phyloP scores from a whole-genome alignment of 2,888 invertebrate species.

The Microctonus hyperodae region DNA sequence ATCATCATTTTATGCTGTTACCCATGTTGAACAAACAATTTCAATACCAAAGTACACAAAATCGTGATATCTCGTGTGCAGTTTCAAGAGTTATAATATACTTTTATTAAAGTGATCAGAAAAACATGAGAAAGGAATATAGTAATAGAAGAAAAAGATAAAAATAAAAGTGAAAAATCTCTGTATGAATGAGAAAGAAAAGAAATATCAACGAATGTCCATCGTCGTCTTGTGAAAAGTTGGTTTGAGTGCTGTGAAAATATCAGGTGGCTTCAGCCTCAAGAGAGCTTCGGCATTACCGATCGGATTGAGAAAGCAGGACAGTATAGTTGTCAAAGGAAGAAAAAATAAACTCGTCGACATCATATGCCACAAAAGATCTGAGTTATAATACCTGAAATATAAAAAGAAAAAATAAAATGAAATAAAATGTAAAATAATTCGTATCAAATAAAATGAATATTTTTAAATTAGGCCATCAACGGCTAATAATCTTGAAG shows the following conservation, averaged over 20 bases:
- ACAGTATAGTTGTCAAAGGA: constrained; percentile 24
- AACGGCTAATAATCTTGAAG: neutral
- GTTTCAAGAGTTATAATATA: neutral
- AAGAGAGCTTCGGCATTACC: constrained; percentile 32
- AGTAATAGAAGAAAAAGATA: constrained; percentile 21
- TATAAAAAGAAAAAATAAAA: neutral
- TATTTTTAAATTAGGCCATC: too few species aligned
- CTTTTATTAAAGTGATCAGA: neutral
- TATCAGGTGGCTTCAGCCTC: constrained; percentile 34
- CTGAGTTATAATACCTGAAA: neutral
- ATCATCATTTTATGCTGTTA: neutral
- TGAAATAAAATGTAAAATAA: neutral
- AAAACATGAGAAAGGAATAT: neutral
- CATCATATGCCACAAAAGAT: constrained; percentile 4
- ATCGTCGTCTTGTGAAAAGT: constrained; percentile 17
- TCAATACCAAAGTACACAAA: neutral
- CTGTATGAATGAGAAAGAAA: constrained; percentile 24
- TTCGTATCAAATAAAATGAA: neutral
- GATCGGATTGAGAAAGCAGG: constrained; percentile 29
- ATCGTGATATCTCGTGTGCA: neutral
- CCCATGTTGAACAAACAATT: neutral
- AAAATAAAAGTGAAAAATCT: constrained; percentile 23
- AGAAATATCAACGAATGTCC: constrained; percentile 18
- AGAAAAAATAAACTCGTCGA: constrained; percentile 3
- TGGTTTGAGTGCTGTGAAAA: constrained; percentile 41